Conservation (phyloP, 2,888 invertebrate species). For the Caradrina kadenii region DNA sequence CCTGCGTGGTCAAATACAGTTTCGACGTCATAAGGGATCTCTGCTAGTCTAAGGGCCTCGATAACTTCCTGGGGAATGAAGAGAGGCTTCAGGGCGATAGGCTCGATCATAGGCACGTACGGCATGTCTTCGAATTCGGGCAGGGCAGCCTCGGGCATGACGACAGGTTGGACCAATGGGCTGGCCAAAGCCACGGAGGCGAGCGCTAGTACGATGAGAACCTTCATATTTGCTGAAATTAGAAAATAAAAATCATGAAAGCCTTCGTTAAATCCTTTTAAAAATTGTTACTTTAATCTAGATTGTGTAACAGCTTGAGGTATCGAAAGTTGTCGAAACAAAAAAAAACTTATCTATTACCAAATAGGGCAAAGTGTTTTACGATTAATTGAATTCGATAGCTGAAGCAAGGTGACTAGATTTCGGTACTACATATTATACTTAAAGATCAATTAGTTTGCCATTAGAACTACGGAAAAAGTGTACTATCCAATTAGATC, state of each 20-base stretch:
- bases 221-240: conserved; percentile 79
- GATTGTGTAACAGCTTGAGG: conserved; percentile 17
- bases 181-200: conserved; percentile 74
- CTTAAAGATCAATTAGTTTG: conserved; percentile 1
- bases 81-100: conserved; percentile 54
- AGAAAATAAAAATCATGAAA: conserved; percentile 16
- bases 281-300: neutral
- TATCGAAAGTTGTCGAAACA: conserved; percentile 24
- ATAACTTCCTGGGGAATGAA: conserved; percentile 61
- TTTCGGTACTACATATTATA: neutral
- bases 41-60: conserved; percentile 38
- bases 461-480: neutral
- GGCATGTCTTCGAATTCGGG: conserved; percentile 44
- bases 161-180: conserved; percentile 56
- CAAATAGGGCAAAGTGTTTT: conserved; percentile 33
- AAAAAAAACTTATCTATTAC: conserved; percentile 36
- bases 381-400: conserved; percentile 18
- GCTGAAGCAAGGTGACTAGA: conserved; percentile 1
- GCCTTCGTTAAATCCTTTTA: neutral
- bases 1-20: conserved; percentile 17
- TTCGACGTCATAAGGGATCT: conserved; percentile 27
- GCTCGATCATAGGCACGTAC: conserved; percentile 32
- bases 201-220: conserved; percentile 76
- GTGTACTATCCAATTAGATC: neutral
- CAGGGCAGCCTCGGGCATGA: conserved; percentile 49